Conservation (phyloP, 2,797 vertebrate genomes). For the Microcaecilia unicolor region DNA sequence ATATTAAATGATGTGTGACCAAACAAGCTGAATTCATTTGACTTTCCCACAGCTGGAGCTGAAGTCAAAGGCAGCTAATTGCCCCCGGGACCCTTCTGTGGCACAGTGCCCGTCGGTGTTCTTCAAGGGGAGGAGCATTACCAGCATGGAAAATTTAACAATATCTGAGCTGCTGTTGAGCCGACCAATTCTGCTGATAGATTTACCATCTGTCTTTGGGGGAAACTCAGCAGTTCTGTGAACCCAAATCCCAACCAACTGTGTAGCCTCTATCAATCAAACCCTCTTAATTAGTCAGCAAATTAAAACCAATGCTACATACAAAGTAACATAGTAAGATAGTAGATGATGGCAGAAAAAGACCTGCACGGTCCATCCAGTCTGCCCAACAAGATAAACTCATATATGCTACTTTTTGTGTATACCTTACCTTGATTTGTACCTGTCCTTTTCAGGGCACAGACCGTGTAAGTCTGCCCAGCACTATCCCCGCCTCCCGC, state of each 20-base stretch:
- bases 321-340: too few relatives aligned
- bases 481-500: too few relatives aligned
- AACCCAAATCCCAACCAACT: slow-evolving; percentile 23
- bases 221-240: slow-evolving; percentile 35
- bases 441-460: too few relatives aligned
- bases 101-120: slow-evolving; percentile 37
- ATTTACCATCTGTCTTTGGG: slow-evolving; percentile 57
- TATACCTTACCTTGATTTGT: too few relatives aligned
- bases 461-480: too few relatives aligned
- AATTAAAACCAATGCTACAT: slow-evolving; percentile 5
- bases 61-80: slow-evolving; percentile 56
- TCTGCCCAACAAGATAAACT: too few relatives aligned
- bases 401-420: too few relatives aligned
- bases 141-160: slow-evolving; percentile 44
- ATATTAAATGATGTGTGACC: slow-evolving; percentile 54
- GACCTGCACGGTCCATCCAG: too few relatives aligned
- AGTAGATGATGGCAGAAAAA: too few relatives aligned
- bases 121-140: slow-evolving; percentile 33
- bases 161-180: slow-evolving; percentile 48
- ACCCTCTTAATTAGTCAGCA: slow-evolving; percentile 13
- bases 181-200: slow-evolving; percentile 40
- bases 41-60: slow-evolving; percentile 60
- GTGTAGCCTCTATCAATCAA: slow-evolving; percentile 29
- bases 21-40: slow-evolving; percentile 53
- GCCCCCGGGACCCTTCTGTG: slow-evolving; percentile 44